These are phyloP conservation scores for Cygnus olor DNA, from an alignment of 2,797 vertebrate species.

Conservation along the genomic window DNA sequence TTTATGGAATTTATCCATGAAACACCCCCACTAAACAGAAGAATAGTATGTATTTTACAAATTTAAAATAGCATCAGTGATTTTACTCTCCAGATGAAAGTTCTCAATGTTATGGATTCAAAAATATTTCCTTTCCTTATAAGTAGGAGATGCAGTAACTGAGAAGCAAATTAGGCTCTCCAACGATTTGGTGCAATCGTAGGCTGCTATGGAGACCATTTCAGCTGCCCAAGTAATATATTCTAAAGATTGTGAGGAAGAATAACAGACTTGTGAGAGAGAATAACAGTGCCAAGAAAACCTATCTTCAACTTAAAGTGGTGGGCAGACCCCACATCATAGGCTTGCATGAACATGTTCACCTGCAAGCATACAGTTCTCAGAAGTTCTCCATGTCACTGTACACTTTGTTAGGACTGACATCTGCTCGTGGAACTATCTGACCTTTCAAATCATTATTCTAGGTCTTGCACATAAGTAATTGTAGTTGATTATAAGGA, in stretches of 20 bases:
- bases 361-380: not conserved
- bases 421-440: rapidly evolving
- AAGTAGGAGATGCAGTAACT: not conserved
- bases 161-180: not conserved
- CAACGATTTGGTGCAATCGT: not conserved
- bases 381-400: not conserved
- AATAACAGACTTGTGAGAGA: not conserved
- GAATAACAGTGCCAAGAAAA: not conserved
- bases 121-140: not conserved
- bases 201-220: not conserved
- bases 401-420: not conserved
- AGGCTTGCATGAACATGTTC: not conserved
- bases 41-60: not conserved
- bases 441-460: not conserved
- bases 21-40: not conserved
- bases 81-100: not conserved
- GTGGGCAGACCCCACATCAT: not conserved
- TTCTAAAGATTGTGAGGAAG: not conserved
- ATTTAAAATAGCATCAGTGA: not conserved
- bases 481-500: not conserved
- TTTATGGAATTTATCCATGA: not conserved
- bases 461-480: rapidly evolving
- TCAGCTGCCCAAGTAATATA: not conserved
- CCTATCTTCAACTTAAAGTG: not conserved
- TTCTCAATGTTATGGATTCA: not conserved